Evolutionary conservation across 1,140 invertebrate genomes (phyloP), one percentile per base, ranked within the genome.

Genomic region (Pseudobourletiella spinata): DNA sequence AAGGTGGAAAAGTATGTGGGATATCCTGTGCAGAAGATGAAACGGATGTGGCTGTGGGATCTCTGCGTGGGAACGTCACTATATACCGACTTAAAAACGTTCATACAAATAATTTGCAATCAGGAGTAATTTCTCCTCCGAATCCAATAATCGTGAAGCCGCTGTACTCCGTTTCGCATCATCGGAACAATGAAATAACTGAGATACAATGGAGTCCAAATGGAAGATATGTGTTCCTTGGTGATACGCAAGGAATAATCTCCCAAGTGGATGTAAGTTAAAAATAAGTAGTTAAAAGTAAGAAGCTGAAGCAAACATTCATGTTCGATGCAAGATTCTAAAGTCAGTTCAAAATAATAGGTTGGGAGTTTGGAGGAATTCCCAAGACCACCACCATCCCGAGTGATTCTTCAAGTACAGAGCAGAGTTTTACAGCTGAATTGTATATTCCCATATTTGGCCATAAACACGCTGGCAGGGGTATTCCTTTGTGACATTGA

Each of bases 121-220:
- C 28, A 52, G n/a, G 11, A 14, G 6, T 3, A 29, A 6, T 28
- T 20, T 61, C 18, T 24, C 22, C 44, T 58, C 24, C 46, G 15
- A 8, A 8, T 24, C 26, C 24, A 29, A 14, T 26, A 11, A 25
- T 54, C 28, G 52, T 39, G 24, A 57, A 57, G 32, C 46, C 60
- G 29, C n/a, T 70, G 1, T 62, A 56, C 18, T 30, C 57, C 4
- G 30, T 70, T 16, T 25, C 55, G 22, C 65, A 65, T 39, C 68
- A 70, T 50, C 26, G 24, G 1, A 44, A 48, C 2, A 64, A 61
- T 51, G 68, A 70, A 59, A 63, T 70, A 28, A 67, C 65, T 8
- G 65, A 67, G 51, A 55, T 67, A 44, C 55, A 48, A 29, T 70
- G 68, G 68, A 70, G 68, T 50, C 58, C 65, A 11, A 70, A 67